Conservation (phyloP, 2,113 vertebrate genomes). For the Hippocampus zosterae region DNA sequence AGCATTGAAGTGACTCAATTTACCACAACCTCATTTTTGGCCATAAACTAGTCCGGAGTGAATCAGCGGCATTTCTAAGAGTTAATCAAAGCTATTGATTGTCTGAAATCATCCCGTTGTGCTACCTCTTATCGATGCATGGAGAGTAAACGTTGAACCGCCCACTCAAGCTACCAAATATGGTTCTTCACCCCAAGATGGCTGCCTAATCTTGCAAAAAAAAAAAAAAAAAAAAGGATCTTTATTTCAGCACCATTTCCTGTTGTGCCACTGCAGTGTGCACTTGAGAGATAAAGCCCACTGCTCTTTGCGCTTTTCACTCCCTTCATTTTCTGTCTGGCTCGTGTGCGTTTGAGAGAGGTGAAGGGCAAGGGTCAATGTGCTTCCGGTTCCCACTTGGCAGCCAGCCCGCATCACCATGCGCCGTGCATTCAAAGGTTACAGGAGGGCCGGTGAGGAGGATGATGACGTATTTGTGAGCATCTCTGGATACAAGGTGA, state of each 20-base stretch:
- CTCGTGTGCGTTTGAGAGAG: not conserved
- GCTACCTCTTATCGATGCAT: not conserved
- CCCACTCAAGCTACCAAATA: not conserved
- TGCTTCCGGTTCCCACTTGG: not conserved
- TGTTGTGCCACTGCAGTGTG: constrained; percentile 38
- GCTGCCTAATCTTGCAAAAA: not conserved
- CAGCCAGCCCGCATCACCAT: constrained; percentile 35
- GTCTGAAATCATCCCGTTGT: not conserved
- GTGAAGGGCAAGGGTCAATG: constrained; percentile 6
- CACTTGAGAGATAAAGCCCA: constrained; percentile 16
- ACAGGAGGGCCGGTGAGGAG: constrained; percentile 52
- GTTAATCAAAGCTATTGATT: not conserved
- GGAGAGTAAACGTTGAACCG: not conserved
- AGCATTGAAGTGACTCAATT: no score
- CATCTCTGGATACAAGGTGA: constrained; percentile 53
- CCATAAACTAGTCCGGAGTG: no score
- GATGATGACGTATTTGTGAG: constrained; percentile 62
- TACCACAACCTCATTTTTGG: no score
- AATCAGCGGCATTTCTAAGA: no score
- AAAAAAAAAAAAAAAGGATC: constrained; percentile 25
- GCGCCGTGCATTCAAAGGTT: constrained; percentile 55
- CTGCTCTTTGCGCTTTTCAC: constrained; percentile 28
- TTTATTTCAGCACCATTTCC: constrained; percentile 37
- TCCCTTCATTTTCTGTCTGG: constrained; percentile 26
- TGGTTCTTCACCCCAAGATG: not conserved